A percentile compares a stretch with the other conserved stretches of the same genome.
phyloP scores from a whole-genome alignment of 2,113 vertebrate genomes.

The Grallaria varia region DNA sequence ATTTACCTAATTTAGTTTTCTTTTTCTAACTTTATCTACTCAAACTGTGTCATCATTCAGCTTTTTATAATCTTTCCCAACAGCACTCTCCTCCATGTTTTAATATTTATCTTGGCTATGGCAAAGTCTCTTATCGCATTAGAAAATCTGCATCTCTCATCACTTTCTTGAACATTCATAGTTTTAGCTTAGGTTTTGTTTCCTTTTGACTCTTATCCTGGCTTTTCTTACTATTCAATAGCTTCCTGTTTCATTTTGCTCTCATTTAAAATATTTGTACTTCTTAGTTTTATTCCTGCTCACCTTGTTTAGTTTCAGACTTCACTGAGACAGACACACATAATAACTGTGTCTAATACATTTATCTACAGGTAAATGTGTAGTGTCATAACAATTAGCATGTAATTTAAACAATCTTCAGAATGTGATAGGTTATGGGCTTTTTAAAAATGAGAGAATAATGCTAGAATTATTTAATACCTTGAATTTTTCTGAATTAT shows the following conservation, averaged over 20 bases:
- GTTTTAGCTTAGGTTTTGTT: neutral
- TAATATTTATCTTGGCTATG: neutral
- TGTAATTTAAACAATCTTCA: neutral
- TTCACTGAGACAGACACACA: neutral
- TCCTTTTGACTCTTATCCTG: neutral
- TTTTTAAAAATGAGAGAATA: neutral
- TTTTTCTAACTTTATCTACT: neutral
- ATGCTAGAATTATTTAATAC: neutral
- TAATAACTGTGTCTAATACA: neutral
- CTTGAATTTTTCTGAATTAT: neutral
- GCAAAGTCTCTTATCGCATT: neutral
- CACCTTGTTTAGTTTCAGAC: neutral
- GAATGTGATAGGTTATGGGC: neutral
- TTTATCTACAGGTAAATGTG: neutral
- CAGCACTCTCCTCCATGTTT: neutral
- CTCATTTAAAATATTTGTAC: neutral
- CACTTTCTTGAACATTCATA: neutral
- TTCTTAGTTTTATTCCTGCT: neutral
- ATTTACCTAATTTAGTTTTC: neutral
- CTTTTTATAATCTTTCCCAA: neutral
- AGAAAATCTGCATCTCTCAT: neutral
- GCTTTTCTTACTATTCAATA: neutral
- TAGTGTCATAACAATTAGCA: neutral
- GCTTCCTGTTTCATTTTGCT: neutral
- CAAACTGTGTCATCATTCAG: neutral